A percentile compares a stretch with the other conserved stretches of the same genome.
phyloP scores from a whole-genome alignment of 2,113 vertebrate genomes.

The Columba livia region DNA sequence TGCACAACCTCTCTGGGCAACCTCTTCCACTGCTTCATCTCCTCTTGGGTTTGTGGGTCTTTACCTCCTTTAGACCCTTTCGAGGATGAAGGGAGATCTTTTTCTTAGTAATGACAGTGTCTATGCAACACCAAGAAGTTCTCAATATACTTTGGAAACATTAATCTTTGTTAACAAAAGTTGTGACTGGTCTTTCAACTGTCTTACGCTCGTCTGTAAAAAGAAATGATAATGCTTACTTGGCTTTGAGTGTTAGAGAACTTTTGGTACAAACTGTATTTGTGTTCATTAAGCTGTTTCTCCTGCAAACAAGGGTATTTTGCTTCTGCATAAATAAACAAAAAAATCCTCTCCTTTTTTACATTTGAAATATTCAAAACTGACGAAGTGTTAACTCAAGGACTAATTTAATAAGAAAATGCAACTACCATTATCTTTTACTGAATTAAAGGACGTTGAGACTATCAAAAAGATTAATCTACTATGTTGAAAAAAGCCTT shows the following conservation, averaged over 20 bases:
- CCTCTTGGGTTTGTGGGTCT: background rate
- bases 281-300: background rate
- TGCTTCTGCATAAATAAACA: background rate
- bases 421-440: conserved; percentile 1
- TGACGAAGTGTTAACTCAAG: conserved; percentile 2
- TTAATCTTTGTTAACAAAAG: background rate
- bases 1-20: background rate
- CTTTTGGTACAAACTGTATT: background rate
- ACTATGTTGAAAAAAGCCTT: background rate
- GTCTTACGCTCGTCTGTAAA: background rate
- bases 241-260: background rate
- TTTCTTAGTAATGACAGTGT: background rate
- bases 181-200: background rate
- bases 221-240: background rate
- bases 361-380: conserved; percentile 2
- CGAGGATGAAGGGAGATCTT: background rate
- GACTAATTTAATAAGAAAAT: conserved; percentile 52
- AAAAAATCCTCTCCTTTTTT: background rate
- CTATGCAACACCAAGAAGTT: background rate
- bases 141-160: background rate
- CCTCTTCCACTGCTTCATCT: background rate
- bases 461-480: conserved; percentile 54
- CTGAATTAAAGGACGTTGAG: conserved; percentile 36
- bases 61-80: background rate
- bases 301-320: background rate